Conservation (phyloP, 2,888 invertebrate genomes). For the Auanema freiburgensis region DNA sequence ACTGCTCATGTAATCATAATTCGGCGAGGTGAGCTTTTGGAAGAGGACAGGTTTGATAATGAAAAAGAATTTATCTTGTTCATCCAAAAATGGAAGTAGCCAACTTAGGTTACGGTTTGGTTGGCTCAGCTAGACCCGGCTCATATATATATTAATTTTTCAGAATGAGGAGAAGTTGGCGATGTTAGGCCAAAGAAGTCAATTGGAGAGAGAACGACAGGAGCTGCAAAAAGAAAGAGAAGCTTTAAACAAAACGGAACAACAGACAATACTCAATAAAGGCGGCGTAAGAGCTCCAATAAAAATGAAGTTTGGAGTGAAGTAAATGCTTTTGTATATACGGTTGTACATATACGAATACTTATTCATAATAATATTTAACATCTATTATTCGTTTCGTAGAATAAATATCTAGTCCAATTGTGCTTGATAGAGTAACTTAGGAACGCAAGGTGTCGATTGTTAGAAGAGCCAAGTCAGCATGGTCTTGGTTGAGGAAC, state of each 20-base stretch:
- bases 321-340: conserved; percentile 1
- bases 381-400: no score
- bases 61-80: not conserved
- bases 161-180: conserved; percentile 61
- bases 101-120: not conserved
- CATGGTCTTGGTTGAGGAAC: conserved; percentile 8
- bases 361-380: no score
- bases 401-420: no score
- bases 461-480: not conserved
- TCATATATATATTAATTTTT: conserved; percentile 25
- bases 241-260: conserved; percentile 52
- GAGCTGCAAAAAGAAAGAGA: conserved; percentile 47
- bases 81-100: conserved; percentile 1
- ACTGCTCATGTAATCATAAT: not conserved
- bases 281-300: conserved; percentile 58
- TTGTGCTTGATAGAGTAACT: no score
- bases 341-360: not conserved
- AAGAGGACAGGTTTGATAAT: not conserved
- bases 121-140: conserved; percentile 1
- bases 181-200: conserved; percentile 57
- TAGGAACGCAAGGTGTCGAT: not conserved
- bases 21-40: not conserved
- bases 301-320: conserved; percentile 48
- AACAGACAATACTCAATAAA: conserved; percentile 59
- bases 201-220: conserved; percentile 54